Evolutionary conservation across 2,888 invertebrate species (phyloP), one percentile per base, ranked within the genome.

Genomic region (Polyommatus icarus): DNA sequence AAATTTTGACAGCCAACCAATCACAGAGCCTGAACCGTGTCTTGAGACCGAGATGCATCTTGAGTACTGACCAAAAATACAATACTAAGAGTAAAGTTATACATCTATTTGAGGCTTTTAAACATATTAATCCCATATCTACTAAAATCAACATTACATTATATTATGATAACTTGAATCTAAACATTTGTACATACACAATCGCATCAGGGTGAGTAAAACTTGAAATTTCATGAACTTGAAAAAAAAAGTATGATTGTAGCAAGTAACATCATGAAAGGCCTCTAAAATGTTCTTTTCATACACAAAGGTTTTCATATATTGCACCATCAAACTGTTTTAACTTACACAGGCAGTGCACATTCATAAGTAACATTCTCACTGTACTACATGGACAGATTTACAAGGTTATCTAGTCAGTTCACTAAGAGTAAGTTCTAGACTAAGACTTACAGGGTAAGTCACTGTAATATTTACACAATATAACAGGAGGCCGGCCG

Each of bases 401-500:
- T 40, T n/a, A 40, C 10, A 36, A 40, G 72, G 36, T 40, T 72
- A 67, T 40, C 40, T 72, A 72, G 20, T 40, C 72, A 72, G 40
- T 20, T 2, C 72, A 72, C 72, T 72, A n/a, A 72, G n/a, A 20
- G n/a, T 40, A n/a, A 7, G 5, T 32, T 40, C 72, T 72, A 72
- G 18, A 40, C 72, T 72, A 72, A 10, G n/a, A 12, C 72, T 40
- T 40, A 40, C 40, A 40, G n/a, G n/a, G 36, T 40, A 72, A 72
- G 40, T 72, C 72, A 72, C 71, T 72, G 40, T 36, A 40, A 40
- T 72, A 40, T 72, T 36, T 72, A 72, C 72, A 72, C 40, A n/a
- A 40, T 20, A 4, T 36, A 24, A 72, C 72, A 72, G 20, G 40
- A 40, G 72, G 36, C n/a, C 10, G 72, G 36, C 72, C 40, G 20